Conservation (phyloP, 2,797 vertebrate species). For the Syndactyla subalaris region DNA sequence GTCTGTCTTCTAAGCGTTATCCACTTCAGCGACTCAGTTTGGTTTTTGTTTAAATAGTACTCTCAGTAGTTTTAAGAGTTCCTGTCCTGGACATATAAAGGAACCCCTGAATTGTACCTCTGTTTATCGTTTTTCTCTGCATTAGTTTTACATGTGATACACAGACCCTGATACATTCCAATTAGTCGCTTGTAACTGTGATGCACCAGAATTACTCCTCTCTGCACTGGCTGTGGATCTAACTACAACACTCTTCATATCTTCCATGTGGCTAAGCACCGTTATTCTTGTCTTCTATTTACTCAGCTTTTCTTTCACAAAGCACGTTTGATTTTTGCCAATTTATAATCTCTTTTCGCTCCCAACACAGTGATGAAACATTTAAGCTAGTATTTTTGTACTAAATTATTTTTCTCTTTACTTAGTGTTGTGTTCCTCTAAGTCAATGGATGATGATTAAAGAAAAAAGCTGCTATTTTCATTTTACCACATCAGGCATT, state of each 20-base stretch:
- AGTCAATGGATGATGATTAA: background rate
- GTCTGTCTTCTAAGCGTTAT: background rate
- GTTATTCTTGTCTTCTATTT: background rate
- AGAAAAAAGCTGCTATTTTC: background rate
- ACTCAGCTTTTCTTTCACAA: background rate
- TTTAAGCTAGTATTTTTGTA: background rate
- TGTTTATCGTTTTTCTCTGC: background rate
- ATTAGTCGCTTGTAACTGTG: background rate
- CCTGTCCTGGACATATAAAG: background rate
- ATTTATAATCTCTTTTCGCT: background rate
- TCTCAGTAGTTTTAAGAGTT: background rate
- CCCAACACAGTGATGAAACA: background rate
- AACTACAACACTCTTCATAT: background rate
- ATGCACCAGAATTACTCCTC: background rate
- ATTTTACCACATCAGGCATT: background rate
- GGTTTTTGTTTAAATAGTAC: background rate
- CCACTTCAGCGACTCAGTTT: background rate
- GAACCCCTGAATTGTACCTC: background rate
- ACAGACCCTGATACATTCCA: background rate
- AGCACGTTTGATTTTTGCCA: background rate
- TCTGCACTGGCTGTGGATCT: background rate
- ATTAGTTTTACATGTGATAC: background rate
- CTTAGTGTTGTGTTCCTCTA: background rate
- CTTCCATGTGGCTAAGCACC: background rate
- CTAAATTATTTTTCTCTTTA: background rate